Base-by-base conservation (phyloP, 2,888 invertebrate genomes). In the Crematogaster levior region DNA sequence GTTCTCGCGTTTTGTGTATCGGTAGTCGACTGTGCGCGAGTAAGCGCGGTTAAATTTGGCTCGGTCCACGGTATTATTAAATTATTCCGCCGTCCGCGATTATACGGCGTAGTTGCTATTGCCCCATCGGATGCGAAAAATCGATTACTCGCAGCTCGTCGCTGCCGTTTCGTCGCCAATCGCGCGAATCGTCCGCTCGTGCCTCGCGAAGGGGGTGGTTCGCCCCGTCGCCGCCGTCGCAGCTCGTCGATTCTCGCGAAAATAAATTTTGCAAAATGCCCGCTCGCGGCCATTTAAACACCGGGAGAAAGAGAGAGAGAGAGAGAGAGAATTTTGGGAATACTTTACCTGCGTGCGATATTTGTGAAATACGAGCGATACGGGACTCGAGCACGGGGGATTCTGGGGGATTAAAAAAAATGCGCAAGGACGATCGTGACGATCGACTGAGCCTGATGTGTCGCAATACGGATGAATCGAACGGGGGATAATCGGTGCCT, bases 31-130 rank as follows among this genome's bases (percentile, higher is more conserved):
- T 56, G 75, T 79, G 63, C 30, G 63, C 24, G 75, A 60, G 27
- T 40, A 43, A 87, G 51, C 73, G 51, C 56, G 48, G 81, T 84
- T 82, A 84, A 87, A 88, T 88, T 84, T 82, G 77, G 46, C 84
- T 80, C 60, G 79, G 66, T 77, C 80, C 84, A 79, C 84, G 65
- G 82, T 72, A 85, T 90, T 90, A 90, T 91, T 87, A 86, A 91
- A 92, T 91, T 91, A 91, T 90, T 89, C 85, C 58, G 86, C 61
- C 61, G 70, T 56, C 82, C 74, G 80, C 85, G 84, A 90, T 90
- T 89, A 91, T 89, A 86, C 82, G 75, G 84, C 81, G 86, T 86
- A 87, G 85, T 82, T 79, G 80, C 58, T 79, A 65, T 37, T 40
- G 68, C 56, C n/a, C 66, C 66, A 34, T 87, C 73, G 58, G 30